Base-by-base conservation (phyloP, 2,113 vertebrate genomes). In the Mustela nigripes region DNA sequence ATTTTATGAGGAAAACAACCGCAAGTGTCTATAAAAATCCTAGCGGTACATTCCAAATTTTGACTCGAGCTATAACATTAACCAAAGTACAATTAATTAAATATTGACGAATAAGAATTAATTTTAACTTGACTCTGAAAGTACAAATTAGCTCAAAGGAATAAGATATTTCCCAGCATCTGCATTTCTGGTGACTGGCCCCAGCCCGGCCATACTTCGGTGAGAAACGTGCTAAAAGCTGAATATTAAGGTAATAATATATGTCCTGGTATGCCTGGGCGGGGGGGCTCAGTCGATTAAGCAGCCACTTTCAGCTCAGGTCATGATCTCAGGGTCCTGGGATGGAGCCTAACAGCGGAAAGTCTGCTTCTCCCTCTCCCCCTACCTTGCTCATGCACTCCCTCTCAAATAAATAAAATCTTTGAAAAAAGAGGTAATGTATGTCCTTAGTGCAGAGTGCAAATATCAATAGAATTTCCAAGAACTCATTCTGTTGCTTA, bases 361-460 rank as follows among this genome's bases (percentile, higher is more conserved):
- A 33, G 31, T 33, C 5, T 67, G 63, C 63, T 67, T 67, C 63
- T 67, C 14, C 63, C 63, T 67, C 14, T 16, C 14, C 28, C 63
- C 31, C 63, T 16, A 5, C 28, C 31, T 67, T 33, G 31, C 63
- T 16, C 6, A 5, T 14, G 11, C 31, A 33, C 63, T 16, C 63
- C 33, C 31, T 67, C 31, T 33, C 63, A 65, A 33, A 65, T 65
- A 65, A 65, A 65, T 67, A 33, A 67, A 33, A 33, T 67, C 63
- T 67, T 65, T 5, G 31, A 67, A 67, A 65, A 67, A 16, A 67
- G 85, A 87, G 62, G 83, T 56, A 21, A 39, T 8, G 11, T 0
- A 28, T n/a, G 28, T 28, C n/a, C 80, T 97, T 71, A 31, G 22
- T 11, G 24, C 91, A 87, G 84, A 60, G 96, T 69, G 91, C 89